These are phyloP conservation scores for Acrossocheilus wenchowensis DNA, from an alignment of 2,797 vertebrate species.

Conservation along the genomic window DNA sequence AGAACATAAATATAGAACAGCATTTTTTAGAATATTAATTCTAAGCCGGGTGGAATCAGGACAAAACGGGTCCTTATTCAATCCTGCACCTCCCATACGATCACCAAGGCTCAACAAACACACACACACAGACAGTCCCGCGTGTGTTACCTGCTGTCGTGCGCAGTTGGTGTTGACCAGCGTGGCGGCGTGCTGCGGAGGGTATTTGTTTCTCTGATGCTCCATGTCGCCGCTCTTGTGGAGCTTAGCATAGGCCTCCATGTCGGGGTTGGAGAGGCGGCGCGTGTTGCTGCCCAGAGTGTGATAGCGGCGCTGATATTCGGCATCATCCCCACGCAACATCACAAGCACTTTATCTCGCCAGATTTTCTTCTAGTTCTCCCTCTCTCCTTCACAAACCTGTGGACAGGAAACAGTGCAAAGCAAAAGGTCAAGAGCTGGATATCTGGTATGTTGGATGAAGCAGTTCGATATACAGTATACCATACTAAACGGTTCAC, in stretches of 20 bases:
- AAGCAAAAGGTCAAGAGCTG: conserved; percentile 25
- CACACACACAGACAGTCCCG: background rate
- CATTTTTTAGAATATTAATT: background rate
- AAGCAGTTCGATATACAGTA: background rate
- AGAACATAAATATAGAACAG: background rate
- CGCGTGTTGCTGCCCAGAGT: conserved; percentile 85
- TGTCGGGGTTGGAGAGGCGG: conserved; percentile 82
- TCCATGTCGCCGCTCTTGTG: conserved; percentile 91
- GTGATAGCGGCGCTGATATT: conserved; percentile 93
- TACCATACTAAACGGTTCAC: background rate
- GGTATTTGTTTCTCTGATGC: conserved; percentile 89
- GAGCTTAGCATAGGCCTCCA: conserved; percentile 85
- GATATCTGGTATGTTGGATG: background rate
- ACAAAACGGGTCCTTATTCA: background rate
- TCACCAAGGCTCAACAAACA: background rate
- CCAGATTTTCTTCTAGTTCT: conserved; percentile 7
- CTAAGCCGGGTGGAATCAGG: background rate
- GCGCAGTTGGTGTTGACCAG: conserved; percentile 61
- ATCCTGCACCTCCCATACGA: background rate
- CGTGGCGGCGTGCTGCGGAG: conserved; percentile 66
- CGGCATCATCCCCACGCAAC: conserved; percentile 95
- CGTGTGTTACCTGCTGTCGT: conserved; percentile 48
- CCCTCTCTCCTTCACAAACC: conserved; percentile 28
- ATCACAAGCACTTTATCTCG: conserved; percentile 70
- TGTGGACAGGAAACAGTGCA: conserved; percentile 2